Percentiles rank a stretch among this genome's conserved stretches.
These are phyloP conservation scores for Nomia melanderi DNA, from an alignment of 1,140 invertebrate genomes.

Conservation along the genomic window DNA sequence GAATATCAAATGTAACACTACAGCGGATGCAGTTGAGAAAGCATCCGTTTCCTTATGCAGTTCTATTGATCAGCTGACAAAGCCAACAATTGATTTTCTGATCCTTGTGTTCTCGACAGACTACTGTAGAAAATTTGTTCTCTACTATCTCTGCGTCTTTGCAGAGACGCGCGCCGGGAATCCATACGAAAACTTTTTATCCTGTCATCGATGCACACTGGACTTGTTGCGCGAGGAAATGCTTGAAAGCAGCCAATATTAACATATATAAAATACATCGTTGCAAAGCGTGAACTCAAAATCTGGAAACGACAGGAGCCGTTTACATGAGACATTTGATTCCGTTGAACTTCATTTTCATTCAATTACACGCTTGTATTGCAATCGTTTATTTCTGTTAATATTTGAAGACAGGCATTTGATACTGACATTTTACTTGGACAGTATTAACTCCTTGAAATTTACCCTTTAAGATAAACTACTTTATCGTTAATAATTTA, in stretches of 20 bases:
- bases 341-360: no score
- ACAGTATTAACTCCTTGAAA: no score
- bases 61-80: constrained; percentile 21
- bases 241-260: background rate
- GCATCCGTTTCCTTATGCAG: constrained; percentile 14
- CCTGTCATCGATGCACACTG: background rate
- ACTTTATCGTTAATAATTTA: no score
- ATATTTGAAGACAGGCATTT: no score
- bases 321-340: no score
- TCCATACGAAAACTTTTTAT: background rate
- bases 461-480: no score
- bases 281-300: background rate
- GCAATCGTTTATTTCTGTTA: no score
- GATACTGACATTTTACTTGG: no score
- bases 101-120: background rate
- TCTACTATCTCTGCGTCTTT: background rate
- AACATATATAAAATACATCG: background rate
- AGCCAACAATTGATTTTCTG: constrained; percentile 29
- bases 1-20: no score
- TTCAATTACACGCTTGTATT: no score
- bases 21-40: background rate
- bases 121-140: background rate
- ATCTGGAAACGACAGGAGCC: no score
- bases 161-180: background rate
- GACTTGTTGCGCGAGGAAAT: background rate